Base-by-base conservation (phyloP, 2,888 invertebrate genomes). In the Theodoxus fluviatilis region DNA sequence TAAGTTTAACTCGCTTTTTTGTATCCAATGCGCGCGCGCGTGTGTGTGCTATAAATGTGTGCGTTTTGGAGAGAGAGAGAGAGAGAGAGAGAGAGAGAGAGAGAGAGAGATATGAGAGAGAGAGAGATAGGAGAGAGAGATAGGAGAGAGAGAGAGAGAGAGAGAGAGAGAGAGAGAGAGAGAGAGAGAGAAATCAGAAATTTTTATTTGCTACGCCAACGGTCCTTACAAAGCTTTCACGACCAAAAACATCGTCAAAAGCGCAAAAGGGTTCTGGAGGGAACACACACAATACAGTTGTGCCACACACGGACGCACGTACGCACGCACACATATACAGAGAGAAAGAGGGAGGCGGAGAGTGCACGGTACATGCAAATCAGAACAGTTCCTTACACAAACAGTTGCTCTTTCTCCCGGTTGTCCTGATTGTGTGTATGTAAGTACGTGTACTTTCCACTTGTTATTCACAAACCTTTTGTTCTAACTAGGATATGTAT, bases 71-170 rank as follows among this genome's bases (percentile, higher is more conserved):
- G 55, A 55, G 55, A 55, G 55, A 55, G 55, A 55, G 55, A 52
- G 52, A 52, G 52, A 52, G 52, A 67, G 35, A 67, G n/a, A 47
- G 33, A 66, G 22, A 66, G 47, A 66, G 49, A 47, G 66, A 31
- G 43, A 47, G 47, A 31, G 66, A 66, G 47, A 67, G 52, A 49
- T 49, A 67, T 1, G 47, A 18, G 15, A 15, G 15, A 15, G 15
- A 15, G 15, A 43, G 43, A 43, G 43, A 43, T 7, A 43, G 15
- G 43, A 43, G 43, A 43, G 43, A 43, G 43, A 43, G 43, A 43
- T 7, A 15, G 25, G 43, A 43, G 43, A 43, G 43, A 43, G 43
- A 43, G 43, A 43, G 43, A 43, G 43, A 43, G 43, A 43, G 43
- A 43, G 43, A 43, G 43, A 43, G 43, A 43, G 43, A 43, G 43